Base-by-base conservation (phyloP, 2,113 vertebrate genomes). In the Plotosus lineatus region DNA sequence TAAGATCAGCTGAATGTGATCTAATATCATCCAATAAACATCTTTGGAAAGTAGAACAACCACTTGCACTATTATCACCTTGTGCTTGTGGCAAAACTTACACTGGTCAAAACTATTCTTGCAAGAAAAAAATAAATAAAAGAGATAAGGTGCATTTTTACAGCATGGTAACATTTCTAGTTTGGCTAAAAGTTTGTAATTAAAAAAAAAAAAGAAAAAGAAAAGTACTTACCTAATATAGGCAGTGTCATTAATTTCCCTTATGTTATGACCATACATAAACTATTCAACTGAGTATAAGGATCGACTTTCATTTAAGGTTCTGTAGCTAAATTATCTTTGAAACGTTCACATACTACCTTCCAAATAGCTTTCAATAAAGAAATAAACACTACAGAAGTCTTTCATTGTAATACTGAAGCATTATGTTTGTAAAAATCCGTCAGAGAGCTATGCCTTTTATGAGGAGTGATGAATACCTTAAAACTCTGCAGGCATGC, bases 161-260 rank as follows among this genome's bases (percentile, higher is more conserved):
- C 40, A 72, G 63, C 68, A 73, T 21, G 53, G 55, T 75, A 68
- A 80, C 60, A 73, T 66, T n/a, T 72, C 17, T 17, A 17, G 75
- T 75, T 58, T 65, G 58, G 72, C 50, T 74, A 73, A 53, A 42
- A 50, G 58, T 17, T 23, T 75, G 4, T 68, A 19, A 6, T 14
- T 6, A 50, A 10, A 46, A 69, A 21, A 21, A 23, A 12, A 2
- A 17, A 12, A 31, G 50, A 82, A 68, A 68, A 6, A 48, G 46
- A 60, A 77, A 23, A 72, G 48, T 33, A 74, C 51, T 72, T 66
- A 81, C 84, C 84, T 85, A 85, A 85, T 85, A 83, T 85, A 85
- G 84, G 84, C 55, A 83, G 75, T 21, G 66, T 53, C 50, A 46
- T 46, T 68, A 31, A 75, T 44, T 58, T 61, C 23, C 72, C 53